phyloP scores from a whole-genome alignment of 1,140 invertebrate species.

The Carcinoscorpius rotundicauda region DNA sequence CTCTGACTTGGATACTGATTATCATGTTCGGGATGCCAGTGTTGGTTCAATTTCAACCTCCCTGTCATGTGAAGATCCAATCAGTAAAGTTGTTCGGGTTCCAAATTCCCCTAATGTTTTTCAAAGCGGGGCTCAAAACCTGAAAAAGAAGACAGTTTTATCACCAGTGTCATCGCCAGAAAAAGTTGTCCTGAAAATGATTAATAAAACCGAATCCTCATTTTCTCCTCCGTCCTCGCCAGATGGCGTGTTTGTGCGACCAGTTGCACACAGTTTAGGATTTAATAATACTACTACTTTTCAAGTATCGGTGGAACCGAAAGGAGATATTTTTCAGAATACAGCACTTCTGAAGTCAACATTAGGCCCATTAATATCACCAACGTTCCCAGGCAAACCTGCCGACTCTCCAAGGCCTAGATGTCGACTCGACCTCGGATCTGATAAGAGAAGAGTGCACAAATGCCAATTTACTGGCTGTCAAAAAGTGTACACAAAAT shows the following conservation, averaged over 20 bases:
- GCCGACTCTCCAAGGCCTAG: background rate
- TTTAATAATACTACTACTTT: no score
- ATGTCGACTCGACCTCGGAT: slow-evolving; percentile 18
- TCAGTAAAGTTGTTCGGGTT: background rate
- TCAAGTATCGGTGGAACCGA: background rate
- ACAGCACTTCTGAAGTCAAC: background rate
- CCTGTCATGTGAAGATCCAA: background rate
- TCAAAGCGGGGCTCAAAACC: background rate
- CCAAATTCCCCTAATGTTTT: background rate
- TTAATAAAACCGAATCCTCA: no score
- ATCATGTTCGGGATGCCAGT: background rate
- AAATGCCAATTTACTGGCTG: slow-evolving; percentile 88
- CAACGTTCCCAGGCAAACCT: no score
- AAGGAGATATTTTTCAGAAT: background rate
- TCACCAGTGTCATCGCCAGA: background rate
- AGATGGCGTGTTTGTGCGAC: no score
- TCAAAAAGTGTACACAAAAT: slow-evolving; percentile 97
- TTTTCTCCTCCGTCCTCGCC: no score
- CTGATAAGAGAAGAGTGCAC: slow-evolving; percentile 53
- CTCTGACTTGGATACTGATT: slow-evolving; percentile 16
- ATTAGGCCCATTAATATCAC: no score
- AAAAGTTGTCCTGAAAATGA: background rate
- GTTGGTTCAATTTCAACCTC: background rate
- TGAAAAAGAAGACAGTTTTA: background rate
- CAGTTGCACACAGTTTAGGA: no score